Evolutionary conservation across 2,797 vertebrate species (phyloP).

Genomic region (Enteromius argenteus): DNA sequence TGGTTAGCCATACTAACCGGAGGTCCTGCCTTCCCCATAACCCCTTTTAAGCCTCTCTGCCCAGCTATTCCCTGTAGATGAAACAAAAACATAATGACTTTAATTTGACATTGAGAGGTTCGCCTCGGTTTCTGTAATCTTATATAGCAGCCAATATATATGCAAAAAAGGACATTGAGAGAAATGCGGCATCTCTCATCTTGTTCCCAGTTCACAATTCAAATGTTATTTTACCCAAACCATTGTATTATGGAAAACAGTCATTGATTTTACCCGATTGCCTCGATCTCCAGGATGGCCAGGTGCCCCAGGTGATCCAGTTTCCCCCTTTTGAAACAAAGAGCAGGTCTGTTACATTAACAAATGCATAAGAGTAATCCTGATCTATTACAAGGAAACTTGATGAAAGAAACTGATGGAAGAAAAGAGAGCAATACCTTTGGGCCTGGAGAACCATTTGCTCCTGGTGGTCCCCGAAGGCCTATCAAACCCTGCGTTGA

Average conservation of each 20-base stretch:
- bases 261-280: slow-evolving; percentile 66
- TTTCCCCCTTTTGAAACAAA: slow-evolving; percentile 69
- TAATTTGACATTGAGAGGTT: slow-evolving; percentile 14
- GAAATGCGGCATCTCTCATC: background rate
- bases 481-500: slow-evolving; percentile 68
- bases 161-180: slow-evolving; percentile 9
- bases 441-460: slow-evolving; percentile 64
- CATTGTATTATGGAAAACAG: slow-evolving; percentile 17
- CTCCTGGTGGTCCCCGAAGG: slow-evolving; percentile 62
- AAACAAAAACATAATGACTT: slow-evolving; percentile 22
- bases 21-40: slow-evolving; percentile 72
- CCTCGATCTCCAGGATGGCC: slow-evolving; percentile 71
- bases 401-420: slow-evolving; percentile 9
- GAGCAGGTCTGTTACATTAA: slow-evolving; percentile 14
- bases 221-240: slow-evolving; percentile 1
- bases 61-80: slow-evolving; percentile 76
- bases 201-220: background rate
- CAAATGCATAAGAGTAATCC: slow-evolving; percentile 36
- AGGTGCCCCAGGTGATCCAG: slow-evolving; percentile 63
- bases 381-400: slow-evolving; percentile 19
- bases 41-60: slow-evolving; percentile 75
- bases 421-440: slow-evolving; percentile 64
- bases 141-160: background rate
- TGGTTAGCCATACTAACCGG: slow-evolving; percentile 68
- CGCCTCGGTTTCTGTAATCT: background rate